Base-by-base conservation (phyloP, 35 echinoderm and acorn worm genomes). In the Hemicentrotus pulcherrimus region DNA sequence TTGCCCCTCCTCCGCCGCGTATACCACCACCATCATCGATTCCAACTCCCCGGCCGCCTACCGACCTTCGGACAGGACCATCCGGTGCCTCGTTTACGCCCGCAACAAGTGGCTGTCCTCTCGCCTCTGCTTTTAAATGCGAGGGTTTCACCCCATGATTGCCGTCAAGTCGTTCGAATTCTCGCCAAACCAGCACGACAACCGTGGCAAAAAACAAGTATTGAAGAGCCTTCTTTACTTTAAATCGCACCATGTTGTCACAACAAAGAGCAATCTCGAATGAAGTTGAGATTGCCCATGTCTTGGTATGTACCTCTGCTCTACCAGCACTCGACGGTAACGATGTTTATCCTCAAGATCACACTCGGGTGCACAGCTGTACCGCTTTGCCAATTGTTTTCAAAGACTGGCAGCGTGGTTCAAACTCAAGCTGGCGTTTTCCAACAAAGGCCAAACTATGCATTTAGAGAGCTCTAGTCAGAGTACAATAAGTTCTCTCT, bases 21-120 rank as follows among this genome's bases (percentile, higher is more conserved):
- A 31, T 47, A 58, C 91, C 91, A 48, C 46, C 91, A 47, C 88
- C 88, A 90, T 90, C 88, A 18, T 33, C 88, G 32, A 30, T 31
- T 16, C 88, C 88, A 0, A 12, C 88, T 45, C 32, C 88, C 88
- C 32, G 46, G 46, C 88, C 32, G 32, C 46, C 46, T 31, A 45
- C 88, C 91, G 48, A 32, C 91, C 48, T 24, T 46, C 48, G 91
- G 1, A 48, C 91, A 58, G 30, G 46, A 14, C 46, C 46, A 47
- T 33, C 12, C 88, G 88, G 88, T 24, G 12, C 32, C 32, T 4
- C 32, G 14, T 58, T 58, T 24, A 93, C 48, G 2, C 91, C 91
- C 2, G 91, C 91, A 93, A 93, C 91, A 93, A 93, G 91, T 93
- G 91, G 91, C 46, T 93, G 91, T 11, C 19, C 48, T 12, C 30